phyloP scores from a whole-genome alignment of 2,797 vertebrate species.

The Hoplostethus atlanticus region DNA sequence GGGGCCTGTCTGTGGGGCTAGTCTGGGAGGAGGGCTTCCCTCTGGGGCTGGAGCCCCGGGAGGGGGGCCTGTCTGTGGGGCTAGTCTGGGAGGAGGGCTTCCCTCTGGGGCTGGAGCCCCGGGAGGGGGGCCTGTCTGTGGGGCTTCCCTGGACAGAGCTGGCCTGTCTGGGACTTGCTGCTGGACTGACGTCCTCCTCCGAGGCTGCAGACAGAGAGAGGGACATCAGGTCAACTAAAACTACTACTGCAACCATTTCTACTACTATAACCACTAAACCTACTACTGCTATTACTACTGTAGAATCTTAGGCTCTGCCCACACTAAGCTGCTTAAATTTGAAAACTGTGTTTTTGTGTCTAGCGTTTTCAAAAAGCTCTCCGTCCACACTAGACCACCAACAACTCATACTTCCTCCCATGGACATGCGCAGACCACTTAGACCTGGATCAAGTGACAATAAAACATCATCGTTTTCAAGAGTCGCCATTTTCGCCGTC shows the following conservation, averaged over 20 bases:
- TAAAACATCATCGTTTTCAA: no score
- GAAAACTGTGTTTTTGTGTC: no score
- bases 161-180: constrained; percentile 20
- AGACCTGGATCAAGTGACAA: no score
- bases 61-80: constrained; percentile 7
- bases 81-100: constrained; percentile 26
- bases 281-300: no score
- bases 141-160: constrained; percentile 30
- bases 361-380: no score
- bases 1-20: constrained; percentile 13
- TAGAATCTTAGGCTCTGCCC: no score
- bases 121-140: constrained; percentile 13
- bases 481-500: no score
- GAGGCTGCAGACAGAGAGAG: constrained; percentile 17
- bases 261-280: not conserved
- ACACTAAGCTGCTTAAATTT: no score
- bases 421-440: no score
- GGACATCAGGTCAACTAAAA: not conserved
- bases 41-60: constrained; percentile 51
- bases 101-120: constrained; percentile 51
- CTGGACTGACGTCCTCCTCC: constrained; percentile 44
- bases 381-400: no score
- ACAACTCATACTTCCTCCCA: no score
- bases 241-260: not conserved
- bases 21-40: constrained; percentile 26